Evolutionary conservation across 2,797 vertebrate species (phyloP).

Genomic region (Pitangus sulphuratus): DNA sequence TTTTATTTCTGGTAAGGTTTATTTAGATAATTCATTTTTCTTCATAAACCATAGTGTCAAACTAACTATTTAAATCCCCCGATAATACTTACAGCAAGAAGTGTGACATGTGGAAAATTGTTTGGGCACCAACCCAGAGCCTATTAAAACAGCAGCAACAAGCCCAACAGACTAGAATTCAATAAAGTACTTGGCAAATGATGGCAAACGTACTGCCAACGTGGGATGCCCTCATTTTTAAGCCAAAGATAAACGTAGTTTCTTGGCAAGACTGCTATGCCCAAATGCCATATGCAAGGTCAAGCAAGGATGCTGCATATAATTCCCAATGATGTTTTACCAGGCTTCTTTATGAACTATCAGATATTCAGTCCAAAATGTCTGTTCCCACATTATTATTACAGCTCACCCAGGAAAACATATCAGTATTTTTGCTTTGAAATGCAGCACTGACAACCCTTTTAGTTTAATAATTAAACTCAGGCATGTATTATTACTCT

Average conservation of each 20-base stretch:
- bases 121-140: neutral
- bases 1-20: conserved; percentile 6
- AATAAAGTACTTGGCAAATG: neutral
- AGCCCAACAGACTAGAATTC: neutral
- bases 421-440: neutral
- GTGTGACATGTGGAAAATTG: neutral
- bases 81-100: conserved; percentile 27
- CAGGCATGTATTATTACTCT: neutral
- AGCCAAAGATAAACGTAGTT: neutral
- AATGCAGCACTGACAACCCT: neutral
- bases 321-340: neutral
- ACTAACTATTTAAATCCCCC: conserved; percentile 38
- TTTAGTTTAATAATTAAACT: neutral
- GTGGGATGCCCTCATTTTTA: neutral
- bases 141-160: conserved; percentile 10
- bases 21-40: neutral
- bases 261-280: neutral
- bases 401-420: neutral
- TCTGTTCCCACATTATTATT: neutral
- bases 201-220: neutral
- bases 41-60: neutral
- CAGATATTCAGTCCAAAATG: neutral
- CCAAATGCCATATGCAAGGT: neutral
- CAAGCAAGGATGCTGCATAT: conserved; percentile 11
- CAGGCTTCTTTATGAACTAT: neutral